Evolutionary conservation across 2,888 invertebrate genomes (phyloP).

Genomic region (Lycophotia porphyrea): DNA sequence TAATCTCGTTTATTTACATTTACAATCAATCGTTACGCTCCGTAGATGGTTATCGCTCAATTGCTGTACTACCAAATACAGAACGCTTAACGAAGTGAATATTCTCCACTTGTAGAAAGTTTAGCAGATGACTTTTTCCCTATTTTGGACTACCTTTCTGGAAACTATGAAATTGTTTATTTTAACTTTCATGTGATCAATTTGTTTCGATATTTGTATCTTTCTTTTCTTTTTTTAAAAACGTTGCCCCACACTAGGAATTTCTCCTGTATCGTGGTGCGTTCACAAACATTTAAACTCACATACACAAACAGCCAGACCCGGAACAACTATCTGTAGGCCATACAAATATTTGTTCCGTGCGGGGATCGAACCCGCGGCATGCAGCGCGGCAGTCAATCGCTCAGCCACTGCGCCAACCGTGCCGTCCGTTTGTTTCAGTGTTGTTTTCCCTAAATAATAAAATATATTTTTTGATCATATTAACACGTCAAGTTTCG

Average conservation of each 20-base stretch:
- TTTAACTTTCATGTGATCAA: not conserved
- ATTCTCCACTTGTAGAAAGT: not conserved
- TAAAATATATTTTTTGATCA: not conserved
- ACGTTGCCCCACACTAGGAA: too few species aligned
- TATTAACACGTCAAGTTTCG: not conserved
- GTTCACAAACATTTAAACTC: too few species aligned
- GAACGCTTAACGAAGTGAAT: not conserved
- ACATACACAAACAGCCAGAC: too few species aligned
- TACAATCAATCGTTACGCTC: slow-evolving; percentile 36
- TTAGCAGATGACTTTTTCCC: not conserved
- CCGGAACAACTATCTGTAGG: too few species aligned
- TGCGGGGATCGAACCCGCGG: too few species aligned
- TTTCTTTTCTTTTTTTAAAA: too few species aligned
- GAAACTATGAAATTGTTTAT: not conserved
- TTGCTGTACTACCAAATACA: slow-evolving; percentile 44
- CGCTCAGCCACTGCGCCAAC: too few species aligned
- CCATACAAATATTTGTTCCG: too few species aligned
- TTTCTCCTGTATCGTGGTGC: too few species aligned
- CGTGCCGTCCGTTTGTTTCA: not conserved
- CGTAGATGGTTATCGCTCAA: slow-evolving; percentile 48
- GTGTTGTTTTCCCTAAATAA: not conserved
- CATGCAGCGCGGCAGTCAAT: too few species aligned
- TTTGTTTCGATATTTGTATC: not conserved
- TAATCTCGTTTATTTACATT: slow-evolving; percentile 20
- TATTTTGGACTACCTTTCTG: not conserved